Conservation (phyloP, 1,140 invertebrate species). For the Drosophila ogumai region DNA sequence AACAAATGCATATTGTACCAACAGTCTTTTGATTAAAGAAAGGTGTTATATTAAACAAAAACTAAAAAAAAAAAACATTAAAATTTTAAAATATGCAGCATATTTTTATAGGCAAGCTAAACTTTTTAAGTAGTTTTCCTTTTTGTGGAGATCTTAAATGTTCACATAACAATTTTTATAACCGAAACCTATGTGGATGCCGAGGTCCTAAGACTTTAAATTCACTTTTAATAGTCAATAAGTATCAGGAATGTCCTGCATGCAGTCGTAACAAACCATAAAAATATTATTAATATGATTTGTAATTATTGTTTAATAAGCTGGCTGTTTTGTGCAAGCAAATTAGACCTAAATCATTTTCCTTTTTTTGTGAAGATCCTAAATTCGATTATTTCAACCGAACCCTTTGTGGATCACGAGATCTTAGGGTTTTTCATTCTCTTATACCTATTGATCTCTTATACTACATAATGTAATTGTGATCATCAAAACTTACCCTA, state of each 20-base stretch:
- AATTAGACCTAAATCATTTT: background rate
- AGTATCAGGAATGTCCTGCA: too few relatives aligned
- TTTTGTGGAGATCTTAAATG: background rate
- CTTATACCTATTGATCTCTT: background rate
- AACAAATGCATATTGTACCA: conserved; percentile 6
- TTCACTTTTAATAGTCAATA: too few relatives aligned
- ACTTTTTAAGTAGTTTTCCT: background rate
- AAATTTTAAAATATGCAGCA: too few relatives aligned
- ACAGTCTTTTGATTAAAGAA: conserved; percentile 4
- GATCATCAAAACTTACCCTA: conserved; percentile 49
- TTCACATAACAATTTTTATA: background rate
- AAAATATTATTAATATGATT: too few relatives aligned
- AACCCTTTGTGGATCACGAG: background rate
- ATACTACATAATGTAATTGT: too few relatives aligned
- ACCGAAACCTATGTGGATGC: background rate
- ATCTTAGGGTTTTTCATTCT: background rate
- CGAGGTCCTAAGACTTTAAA: background rate
- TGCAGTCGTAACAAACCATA: too few relatives aligned
- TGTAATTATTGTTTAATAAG: too few relatives aligned
- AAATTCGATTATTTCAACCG: background rate
- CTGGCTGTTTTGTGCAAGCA: background rate
- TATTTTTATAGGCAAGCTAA: background rate
- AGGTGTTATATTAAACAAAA: background rate
- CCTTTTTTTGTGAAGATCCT: background rate
- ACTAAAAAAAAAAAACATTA: background rate